Percentiles rank a stretch among this genome's conserved stretches.
Evolutionary conservation across 2,888 invertebrate genomes (phyloP).

Genomic region (Melinaea marsaeus): DNA sequence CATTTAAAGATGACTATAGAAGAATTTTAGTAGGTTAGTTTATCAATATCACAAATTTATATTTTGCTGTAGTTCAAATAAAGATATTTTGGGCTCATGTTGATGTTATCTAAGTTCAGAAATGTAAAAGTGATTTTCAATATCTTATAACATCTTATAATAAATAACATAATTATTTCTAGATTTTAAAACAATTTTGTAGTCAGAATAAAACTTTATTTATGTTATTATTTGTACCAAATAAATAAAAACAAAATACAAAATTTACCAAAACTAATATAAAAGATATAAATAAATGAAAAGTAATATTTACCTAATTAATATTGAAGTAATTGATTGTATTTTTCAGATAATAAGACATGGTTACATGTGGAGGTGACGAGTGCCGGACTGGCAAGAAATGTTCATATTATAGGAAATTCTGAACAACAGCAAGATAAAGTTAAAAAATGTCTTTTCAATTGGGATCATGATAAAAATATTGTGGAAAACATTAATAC

Average conservation of each 20-base stretch:
- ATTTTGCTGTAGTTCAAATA: not conserved
- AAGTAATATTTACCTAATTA: too few species aligned
- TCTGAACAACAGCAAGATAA: slow-evolving; percentile 55
- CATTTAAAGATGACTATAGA: slow-evolving; percentile 62
- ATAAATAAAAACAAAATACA: too few species aligned
- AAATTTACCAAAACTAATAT: too few species aligned
- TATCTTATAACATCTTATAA: too few species aligned
- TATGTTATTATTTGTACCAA: too few species aligned
- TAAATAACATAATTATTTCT: too few species aligned
- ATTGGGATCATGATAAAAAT: slow-evolving; percentile 66
- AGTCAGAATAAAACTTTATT: too few species aligned
- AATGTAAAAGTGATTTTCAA: too few species aligned
- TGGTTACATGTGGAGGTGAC: slow-evolving; percentile 69
- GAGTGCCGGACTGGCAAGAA: slow-evolving; percentile 54
- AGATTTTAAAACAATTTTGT: too few species aligned
- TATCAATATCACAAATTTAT: slow-evolving; percentile 7
- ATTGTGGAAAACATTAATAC: slow-evolving; percentile 60
- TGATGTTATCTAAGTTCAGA: too few species aligned
- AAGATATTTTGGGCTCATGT: too few species aligned
- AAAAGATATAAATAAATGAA: too few species aligned
- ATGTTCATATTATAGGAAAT: slow-evolving; percentile 61
- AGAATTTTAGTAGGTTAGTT: slow-evolving; percentile 58
- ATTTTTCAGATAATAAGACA: slow-evolving; percentile 52
- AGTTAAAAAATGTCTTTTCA: slow-evolving; percentile 51
- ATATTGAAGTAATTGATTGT: not conserved